A percentile compares a stretch with the other conserved stretches of the same genome.
These are phyloP conservation scores for Otus sunia DNA, from an alignment of 2,113 vertebrate species.

Conservation along the genomic window DNA sequence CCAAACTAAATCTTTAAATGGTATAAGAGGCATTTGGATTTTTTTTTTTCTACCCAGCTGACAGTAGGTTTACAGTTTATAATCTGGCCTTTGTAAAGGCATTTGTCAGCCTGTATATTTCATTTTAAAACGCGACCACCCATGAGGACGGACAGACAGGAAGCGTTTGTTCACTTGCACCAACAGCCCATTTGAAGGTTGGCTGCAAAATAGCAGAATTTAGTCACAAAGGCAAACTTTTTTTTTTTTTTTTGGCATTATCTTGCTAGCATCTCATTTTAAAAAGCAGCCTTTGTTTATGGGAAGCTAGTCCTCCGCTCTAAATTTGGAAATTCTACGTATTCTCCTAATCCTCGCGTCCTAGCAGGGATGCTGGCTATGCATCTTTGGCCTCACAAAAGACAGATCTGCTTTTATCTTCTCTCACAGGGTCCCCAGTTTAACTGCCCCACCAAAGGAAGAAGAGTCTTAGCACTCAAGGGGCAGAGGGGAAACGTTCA, in stretches of 20 bases:
- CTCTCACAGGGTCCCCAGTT: not conserved
- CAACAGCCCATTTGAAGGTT: conserved; percentile 72
- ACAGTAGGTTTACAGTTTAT: conserved; percentile 93
- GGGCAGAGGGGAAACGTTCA: conserved; percentile 47
- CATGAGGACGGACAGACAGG: conserved; percentile 82
- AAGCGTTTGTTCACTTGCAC: conserved; percentile 78
- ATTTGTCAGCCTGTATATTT: conserved; percentile 92
- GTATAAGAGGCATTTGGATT: conserved; percentile 72
- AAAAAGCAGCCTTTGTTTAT: conserved; percentile 84
- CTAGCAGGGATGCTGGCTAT: conserved; percentile 13
- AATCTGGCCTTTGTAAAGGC: conserved; percentile 89
- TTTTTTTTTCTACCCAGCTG: conserved; percentile 77
- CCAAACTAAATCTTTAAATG: conserved; percentile 75
- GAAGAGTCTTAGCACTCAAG: not conserved
- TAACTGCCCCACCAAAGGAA: conserved; percentile 29
- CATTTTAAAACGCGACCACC: conserved; percentile 89
- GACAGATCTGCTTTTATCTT: conserved; percentile 39
- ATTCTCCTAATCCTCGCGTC: conserved; percentile 68
- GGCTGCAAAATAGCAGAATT: conserved; percentile 79
- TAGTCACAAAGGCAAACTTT: conserved; percentile 73
- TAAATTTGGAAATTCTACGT: conserved; percentile 83
- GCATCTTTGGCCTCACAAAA: conserved; percentile 57
- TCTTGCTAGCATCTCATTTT: conserved; percentile 73
- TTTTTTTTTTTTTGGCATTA: conserved; percentile 71
- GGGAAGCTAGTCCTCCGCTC: conserved; percentile 78